Conservation (phyloP, 2,888 invertebrate species). For the Ptychoptera contaminata region DNA sequence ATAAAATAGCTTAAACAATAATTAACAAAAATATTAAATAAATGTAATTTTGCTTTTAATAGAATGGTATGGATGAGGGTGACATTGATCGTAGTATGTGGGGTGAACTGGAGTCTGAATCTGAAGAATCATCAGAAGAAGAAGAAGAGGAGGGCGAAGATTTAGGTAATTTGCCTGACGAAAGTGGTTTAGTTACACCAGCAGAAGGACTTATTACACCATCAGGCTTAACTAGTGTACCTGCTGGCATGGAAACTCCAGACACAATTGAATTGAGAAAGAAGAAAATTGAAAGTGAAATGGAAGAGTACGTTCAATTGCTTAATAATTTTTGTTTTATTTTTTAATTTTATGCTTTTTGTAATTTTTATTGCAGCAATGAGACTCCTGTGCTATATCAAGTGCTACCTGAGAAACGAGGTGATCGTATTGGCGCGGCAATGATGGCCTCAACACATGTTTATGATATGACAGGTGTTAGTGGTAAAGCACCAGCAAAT, state of each 20-base stretch:
- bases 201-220: conserved; percentile 91
- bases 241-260: conserved; percentile 94
- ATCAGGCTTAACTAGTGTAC: conserved; percentile 78
- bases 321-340: neutral
- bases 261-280: conserved; percentile 97
- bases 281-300: conserved; percentile 88
- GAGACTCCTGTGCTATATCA: conserved; percentile 93
- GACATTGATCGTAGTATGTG: conserved; percentile 88
- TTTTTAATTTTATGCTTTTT: conserved; percentile 6
- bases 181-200: conserved; percentile 80
- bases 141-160: conserved; percentile 48
- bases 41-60: conserved; percentile 6
- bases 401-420: conserved; percentile 85
- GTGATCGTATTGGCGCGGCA: conserved; percentile 70
- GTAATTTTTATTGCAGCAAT: conserved; percentile 36
- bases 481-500: conserved; percentile 20
- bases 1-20: neutral
- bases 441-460: conserved; percentile 99
- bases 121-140: conserved; percentile 42
- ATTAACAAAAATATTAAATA: neutral
- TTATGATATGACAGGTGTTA: conserved; percentile 75
- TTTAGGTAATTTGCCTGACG: conserved; percentile 42
- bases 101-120: conserved; percentile 92
- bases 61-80: conserved; percentile 58
- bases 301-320: conserved; percentile 59